A percentile compares a stretch with the other conserved stretches of the same genome.
Evolutionary conservation across 2,113 vertebrate species (phyloP).

Genomic region (Sander vitreus): DNA sequence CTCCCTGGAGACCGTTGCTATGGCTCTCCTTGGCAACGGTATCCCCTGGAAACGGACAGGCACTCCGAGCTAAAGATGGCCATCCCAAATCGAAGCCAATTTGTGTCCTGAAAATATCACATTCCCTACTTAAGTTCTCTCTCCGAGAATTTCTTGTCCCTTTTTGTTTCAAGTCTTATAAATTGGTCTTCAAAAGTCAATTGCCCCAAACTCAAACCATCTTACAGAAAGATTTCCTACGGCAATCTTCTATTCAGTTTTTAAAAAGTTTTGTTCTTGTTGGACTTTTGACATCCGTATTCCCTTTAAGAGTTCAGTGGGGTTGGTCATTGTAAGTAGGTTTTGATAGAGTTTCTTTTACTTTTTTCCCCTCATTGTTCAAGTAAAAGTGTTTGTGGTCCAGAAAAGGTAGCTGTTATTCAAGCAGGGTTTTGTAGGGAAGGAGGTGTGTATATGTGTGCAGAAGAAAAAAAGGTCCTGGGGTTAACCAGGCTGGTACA

Average conservation of each 20-base stretch:
- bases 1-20: constrained; percentile 91
- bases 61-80: constrained; percentile 91
- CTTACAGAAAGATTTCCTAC: constrained; percentile 76
- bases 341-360: constrained; percentile 74
- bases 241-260: constrained; percentile 74
- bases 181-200: constrained; percentile 82
- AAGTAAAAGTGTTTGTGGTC: constrained; percentile 80
- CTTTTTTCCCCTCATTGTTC: constrained; percentile 67
- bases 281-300: constrained; percentile 72
- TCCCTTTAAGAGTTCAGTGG: constrained; percentile 71
- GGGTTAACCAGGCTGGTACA: constrained; percentile 77
- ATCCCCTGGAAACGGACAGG: constrained; percentile 93
- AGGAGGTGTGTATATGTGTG: constrained; percentile 74
- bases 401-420: constrained; percentile 80
- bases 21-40: constrained; percentile 87
- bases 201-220: constrained; percentile 68
- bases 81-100: constrained; percentile 82
- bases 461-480: constrained; percentile 73
- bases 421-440: constrained; percentile 74
- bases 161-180: constrained; percentile 74
- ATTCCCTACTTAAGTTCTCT: constrained; percentile 78
- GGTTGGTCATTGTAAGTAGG: constrained; percentile 69
- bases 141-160: constrained; percentile 62
- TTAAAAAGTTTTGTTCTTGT: constrained; percentile 73
- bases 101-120: constrained; percentile 85